Conservation (phyloP, 2,888 invertebrate genomes). For the Epistrophella euchroma region DNA sequence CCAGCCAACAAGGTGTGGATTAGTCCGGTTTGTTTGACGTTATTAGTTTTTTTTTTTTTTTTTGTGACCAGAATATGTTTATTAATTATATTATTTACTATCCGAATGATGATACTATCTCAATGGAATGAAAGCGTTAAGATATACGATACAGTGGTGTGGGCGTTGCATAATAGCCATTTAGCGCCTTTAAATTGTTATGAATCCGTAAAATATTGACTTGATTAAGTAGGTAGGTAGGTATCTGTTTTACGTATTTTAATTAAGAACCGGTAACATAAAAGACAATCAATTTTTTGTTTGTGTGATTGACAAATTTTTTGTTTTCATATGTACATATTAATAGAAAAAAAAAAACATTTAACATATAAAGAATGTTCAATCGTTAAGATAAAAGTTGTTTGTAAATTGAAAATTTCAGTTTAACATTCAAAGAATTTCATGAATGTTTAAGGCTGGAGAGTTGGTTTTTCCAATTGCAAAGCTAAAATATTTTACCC, state of each 20-base stretch:
- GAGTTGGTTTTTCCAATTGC: too few relatives aligned
- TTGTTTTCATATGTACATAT: neutral
- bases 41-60: neutral
- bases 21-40: conserved; percentile 34
- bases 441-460: too few relatives aligned
- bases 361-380: neutral
- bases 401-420: too few relatives aligned
- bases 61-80: conserved; percentile 2
- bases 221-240: neutral
- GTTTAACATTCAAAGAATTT: too few relatives aligned
- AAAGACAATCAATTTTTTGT: conserved; percentile 10
- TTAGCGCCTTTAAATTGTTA: conserved; percentile 42
- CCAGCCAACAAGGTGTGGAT: conserved; percentile 9
- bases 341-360: neutral
- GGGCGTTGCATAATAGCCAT: conserved; percentile 28
- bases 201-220: conserved; percentile 20
- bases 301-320: neutral
- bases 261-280: conserved; percentile 26
- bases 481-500: too few relatives aligned
- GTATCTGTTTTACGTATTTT: conserved; percentile 11
- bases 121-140: conserved; percentile 51
- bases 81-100: neutral
- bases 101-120: conserved; percentile 33
- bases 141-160: conserved; percentile 4
- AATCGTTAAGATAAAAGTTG: neutral